Conservation (phyloP, 2,888 invertebrate species). For the Caenorhabditis imperialis region DNA sequence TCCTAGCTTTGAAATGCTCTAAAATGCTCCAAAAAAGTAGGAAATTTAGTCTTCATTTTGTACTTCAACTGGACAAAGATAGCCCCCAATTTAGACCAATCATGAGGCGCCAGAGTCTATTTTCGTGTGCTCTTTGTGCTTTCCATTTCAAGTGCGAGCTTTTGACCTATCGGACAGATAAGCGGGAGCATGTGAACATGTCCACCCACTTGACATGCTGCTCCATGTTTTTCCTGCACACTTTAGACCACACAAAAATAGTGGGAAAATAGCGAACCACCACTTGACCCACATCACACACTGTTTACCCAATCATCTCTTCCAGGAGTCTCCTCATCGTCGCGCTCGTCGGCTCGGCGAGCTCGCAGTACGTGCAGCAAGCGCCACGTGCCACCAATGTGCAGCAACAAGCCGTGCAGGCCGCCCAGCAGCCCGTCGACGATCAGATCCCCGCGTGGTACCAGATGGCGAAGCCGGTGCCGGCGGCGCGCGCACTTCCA, state of each 20-base stretch:
- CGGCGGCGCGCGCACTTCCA: slow-evolving; percentile 41
- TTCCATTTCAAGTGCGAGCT: no score
- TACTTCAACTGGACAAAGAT: no score
- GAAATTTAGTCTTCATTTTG: no score
- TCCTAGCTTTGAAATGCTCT: no score
- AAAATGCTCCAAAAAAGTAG: no score
- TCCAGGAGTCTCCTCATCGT: slow-evolving; percentile 50
- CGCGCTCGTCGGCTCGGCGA: slow-evolving; percentile 37
- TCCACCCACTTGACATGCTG: slow-evolving; percentile 34
- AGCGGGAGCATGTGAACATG: no score
- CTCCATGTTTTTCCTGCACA: slow-evolving; percentile 38
- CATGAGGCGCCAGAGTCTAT: no score
- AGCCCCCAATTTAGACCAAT: no score
- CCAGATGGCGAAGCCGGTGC: slow-evolving; percentile 64
- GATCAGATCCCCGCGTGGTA: slow-evolving; percentile 66
- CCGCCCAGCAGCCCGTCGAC: slow-evolving; percentile 33
- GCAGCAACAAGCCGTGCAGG: slow-evolving; percentile 25
- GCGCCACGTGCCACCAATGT: slow-evolving; percentile 12
- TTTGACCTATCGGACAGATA: slow-evolving; percentile 30
- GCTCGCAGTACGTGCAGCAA: slow-evolving; percentile 47
- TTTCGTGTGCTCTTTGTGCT: no score
- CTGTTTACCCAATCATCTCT: slow-evolving; percentile 12
- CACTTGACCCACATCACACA: no score
- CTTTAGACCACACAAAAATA: slow-evolving; percentile 14
- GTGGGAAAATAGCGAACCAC: no score